phyloP scores from a whole-genome alignment of 2,113 vertebrate species.

The Galbula dea region DNA sequence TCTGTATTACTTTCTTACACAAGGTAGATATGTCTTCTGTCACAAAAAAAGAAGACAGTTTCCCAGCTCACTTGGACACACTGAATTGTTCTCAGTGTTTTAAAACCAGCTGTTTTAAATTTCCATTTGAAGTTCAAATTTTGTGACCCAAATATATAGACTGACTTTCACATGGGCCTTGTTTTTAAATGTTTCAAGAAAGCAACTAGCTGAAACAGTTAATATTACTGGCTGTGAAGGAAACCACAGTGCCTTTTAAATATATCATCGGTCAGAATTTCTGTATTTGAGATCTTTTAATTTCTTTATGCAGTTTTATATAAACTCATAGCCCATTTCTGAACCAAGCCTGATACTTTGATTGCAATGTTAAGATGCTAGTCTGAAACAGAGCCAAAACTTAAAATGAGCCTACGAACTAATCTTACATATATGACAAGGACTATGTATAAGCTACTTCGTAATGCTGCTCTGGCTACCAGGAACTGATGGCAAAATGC shows the following conservation, averaged over 20 bases:
- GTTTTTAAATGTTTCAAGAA: not conserved
- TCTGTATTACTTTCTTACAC: not conserved
- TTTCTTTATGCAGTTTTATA: not conserved
- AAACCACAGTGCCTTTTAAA: not conserved
- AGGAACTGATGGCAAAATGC: not conserved
- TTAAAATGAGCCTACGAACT: not conserved
- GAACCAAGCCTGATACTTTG: not conserved
- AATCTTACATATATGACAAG: not conserved
- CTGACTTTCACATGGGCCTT: not conserved
- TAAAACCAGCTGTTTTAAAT: not conserved
- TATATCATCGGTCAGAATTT: not conserved
- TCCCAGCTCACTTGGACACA: not conserved
- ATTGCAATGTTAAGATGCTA: not conserved
- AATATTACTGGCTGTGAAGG: not conserved
- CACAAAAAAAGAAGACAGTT: not conserved
- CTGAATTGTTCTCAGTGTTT: not conserved
- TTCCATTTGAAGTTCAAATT: not conserved
- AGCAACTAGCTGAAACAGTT: not conserved
- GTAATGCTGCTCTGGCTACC: not conserved
- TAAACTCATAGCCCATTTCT: not conserved
- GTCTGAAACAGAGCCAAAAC: not conserved
- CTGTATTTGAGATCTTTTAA: conserved; percentile 12
- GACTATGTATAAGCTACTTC: not conserved
- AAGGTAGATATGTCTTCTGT: not conserved
- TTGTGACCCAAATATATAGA: not conserved